Base-by-base conservation (phyloP, 2,113 vertebrate species). In the Coreoperca whiteheadi region DNA sequence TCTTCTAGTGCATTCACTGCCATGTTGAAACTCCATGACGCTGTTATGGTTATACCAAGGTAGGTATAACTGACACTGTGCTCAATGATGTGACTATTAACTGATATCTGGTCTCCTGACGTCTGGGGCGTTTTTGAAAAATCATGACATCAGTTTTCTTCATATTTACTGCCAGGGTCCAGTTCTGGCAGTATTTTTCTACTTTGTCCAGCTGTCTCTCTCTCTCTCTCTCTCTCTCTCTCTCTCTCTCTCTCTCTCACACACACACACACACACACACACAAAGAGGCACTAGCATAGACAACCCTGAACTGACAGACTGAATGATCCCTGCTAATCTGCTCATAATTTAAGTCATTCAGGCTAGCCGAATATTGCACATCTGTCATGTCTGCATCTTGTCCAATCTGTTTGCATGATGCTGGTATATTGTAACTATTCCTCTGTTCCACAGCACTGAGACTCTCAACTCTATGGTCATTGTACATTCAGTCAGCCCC, bases 321-420 rank as follows among this genome's bases (percentile, higher is more conserved):
- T 81, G 78, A 72, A 57, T 56, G 70, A 79, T 77, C 84, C 60
- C 82, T 83, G 74, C 75, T 94, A 91, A 91, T 92, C 93, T 93
- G 87, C 86, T 89, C 89, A 88, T 88, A 87, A 90, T 91, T 92
- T 75, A 82, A 88, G 69, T 85, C 68, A 91, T 84, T 50, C 77
- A 71, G 81, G 75, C 50, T 81, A 41, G 41, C 66, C 20, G 71
- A 79, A 85, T 89, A 91, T 82, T 90, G 82, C 87, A 92, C 90
- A 94, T 93, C 91, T 94, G 93, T 87, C 84, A 79, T 81, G 39
- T 72, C 60, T 71, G 46, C 70, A 75, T 82, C 77, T 87, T 84
- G 57, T 83, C 56, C 85, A 54, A 23, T 77, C 56, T 89, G 79
- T 83, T 75, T 43, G 48, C 54, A 46, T 37, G 64, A 30, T 72